These are phyloP conservation scores for Melanotaenia maccullochi DNA, from an alignment of 2,797 vertebrate species.

Conservation along the genomic window DNA sequence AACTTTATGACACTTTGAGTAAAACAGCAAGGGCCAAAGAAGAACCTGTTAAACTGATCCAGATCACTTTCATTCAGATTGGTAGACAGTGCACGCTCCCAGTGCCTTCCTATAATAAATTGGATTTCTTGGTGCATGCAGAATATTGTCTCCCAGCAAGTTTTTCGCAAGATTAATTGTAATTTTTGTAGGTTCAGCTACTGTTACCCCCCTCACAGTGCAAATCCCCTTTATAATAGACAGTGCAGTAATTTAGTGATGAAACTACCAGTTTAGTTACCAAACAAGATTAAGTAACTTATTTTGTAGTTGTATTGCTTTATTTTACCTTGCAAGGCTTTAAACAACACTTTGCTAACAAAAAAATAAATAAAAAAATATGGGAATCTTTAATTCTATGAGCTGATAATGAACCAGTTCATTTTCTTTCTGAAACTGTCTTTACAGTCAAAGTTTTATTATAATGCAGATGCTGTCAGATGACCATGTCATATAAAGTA, in stretches of 20 bases:
- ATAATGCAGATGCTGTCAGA: background rate
- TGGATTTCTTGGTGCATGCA: background rate
- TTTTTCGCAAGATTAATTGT: background rate
- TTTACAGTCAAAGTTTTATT: background rate
- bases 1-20: background rate
- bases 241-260: background rate
- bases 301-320: background rate
- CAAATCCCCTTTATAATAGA: background rate
- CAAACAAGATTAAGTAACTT: background rate
- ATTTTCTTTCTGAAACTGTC: background rate
- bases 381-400: background rate
- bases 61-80: conserved; percentile 1
- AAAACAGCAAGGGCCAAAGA: background rate
- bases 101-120: background rate
- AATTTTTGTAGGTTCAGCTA: background rate
- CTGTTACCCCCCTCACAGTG: background rate
- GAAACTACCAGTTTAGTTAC: background rate
- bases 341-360: background rate
- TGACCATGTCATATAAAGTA: background rate
- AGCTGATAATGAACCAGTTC: background rate
- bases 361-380: too few relatives aligned
- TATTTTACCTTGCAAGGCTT: background rate
- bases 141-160: background rate
- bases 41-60: background rate
- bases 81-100: background rate